These are phyloP conservation scores for Andricus grossulariae DNA, from an alignment of 1,140 invertebrate species.

Conservation along the genomic window DNA sequence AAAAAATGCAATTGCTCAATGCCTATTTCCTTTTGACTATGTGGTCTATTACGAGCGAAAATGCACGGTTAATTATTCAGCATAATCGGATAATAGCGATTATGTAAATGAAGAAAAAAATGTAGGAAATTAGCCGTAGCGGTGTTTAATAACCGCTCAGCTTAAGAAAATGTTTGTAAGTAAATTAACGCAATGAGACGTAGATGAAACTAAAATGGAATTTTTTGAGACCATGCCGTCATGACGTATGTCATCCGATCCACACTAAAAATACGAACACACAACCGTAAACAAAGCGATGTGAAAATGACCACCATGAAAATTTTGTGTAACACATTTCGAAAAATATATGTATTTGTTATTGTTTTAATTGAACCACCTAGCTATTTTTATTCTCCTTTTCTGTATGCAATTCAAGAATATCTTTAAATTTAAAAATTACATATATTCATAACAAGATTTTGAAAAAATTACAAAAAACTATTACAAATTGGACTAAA, in stretches of 20 bases:
- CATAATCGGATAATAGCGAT: slow-evolving; percentile 39
- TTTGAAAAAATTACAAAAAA: too few relatives aligned
- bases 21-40: slow-evolving; percentile 20
- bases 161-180: slow-evolving; percentile 14
- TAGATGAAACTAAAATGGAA: slow-evolving; percentile 44
- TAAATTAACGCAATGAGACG: slow-evolving; percentile 41
- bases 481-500: too few relatives aligned
- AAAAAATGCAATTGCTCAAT: slow-evolving; percentile 14
- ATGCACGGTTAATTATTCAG: slow-evolving; percentile 25
- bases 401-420: not conserved
- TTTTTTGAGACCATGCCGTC: slow-evolving; percentile 41
- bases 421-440: too few relatives aligned
- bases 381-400: slow-evolving; percentile 46
- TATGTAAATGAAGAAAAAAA: slow-evolving; percentile 24
- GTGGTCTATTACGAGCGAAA: not conserved
- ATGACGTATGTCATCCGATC: slow-evolving; percentile 67
- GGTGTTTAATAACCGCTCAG: slow-evolving; percentile 21
- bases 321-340: slow-evolving; percentile 75
- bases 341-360: slow-evolving; percentile 78
- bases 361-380: slow-evolving; percentile 75
- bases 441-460: too few relatives aligned
- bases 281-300: slow-evolving; percentile 58
- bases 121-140: slow-evolving; percentile 12
- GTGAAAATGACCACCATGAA: slow-evolving; percentile 66
- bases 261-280: slow-evolving; percentile 58